Conservation (phyloP, 1,140 invertebrate genomes). For the Theocolax elegans region DNA sequence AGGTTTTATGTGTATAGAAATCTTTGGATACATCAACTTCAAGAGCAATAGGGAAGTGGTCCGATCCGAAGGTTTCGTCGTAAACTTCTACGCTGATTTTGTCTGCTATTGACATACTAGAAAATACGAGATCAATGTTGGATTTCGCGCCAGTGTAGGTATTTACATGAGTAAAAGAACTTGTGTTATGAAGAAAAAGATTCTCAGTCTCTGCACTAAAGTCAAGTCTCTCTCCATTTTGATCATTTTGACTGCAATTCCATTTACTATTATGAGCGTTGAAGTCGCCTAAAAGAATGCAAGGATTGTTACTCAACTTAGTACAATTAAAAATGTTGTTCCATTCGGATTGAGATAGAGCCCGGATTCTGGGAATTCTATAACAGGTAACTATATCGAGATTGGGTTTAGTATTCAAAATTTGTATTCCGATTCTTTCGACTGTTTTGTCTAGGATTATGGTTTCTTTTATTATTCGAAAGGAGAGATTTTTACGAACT, state of each 20-base stretch:
- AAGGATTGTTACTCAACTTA: background rate
- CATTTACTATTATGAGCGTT: conserved; percentile 12
- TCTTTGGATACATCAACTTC: background rate
- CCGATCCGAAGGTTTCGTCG: background rate
- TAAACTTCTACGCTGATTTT: background rate
- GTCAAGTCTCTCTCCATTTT: background rate
- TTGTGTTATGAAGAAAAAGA: background rate
- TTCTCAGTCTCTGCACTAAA: no score
- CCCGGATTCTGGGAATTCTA: background rate
- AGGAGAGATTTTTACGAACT: background rate
- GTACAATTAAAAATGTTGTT: background rate
- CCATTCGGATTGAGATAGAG: background rate
- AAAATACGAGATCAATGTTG: conserved; percentile 10
- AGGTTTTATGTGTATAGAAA: background rate
- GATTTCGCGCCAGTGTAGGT: background rate
- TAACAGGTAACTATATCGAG: background rate
- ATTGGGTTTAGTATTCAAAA: background rate
- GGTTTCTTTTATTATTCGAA: no score
- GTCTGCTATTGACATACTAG: background rate
- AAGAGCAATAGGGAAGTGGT: conserved; percentile 1
- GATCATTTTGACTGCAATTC: conserved; percentile 2
- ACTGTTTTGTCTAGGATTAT: background rate
- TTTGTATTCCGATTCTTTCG: background rate
- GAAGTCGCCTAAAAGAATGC: conserved; percentile 16
- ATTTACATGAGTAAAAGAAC: background rate